A percentile compares a stretch with the other conserved stretches of the same genome.
Evolutionary conservation across 2,888 invertebrate genomes (phyloP).

Genomic region (Ptilodon capucinus): DNA sequence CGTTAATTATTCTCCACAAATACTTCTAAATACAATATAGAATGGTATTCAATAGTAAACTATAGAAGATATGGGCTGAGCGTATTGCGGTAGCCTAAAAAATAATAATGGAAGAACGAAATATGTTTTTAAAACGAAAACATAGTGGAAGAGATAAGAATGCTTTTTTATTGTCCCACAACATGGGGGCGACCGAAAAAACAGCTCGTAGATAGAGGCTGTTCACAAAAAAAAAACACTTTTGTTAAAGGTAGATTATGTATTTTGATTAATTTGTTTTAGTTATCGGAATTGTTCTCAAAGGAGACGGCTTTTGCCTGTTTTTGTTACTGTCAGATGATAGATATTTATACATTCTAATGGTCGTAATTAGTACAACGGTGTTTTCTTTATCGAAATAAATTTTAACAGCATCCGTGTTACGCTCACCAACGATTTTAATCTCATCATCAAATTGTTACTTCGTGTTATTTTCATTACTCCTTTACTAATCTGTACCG

Average conservation of each 20-base stretch:
- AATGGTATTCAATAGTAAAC: slow-evolving; percentile 15
- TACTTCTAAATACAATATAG: not conserved
- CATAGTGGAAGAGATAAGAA: slow-evolving; percentile 66
- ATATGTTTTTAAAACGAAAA: slow-evolving; percentile 67
- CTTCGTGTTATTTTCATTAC: not conserved
- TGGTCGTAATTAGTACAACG: not conserved
- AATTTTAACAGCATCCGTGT: not conserved
- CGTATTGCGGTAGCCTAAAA: slow-evolving; percentile 48
- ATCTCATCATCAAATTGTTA: not conserved
- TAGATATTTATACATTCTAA: not conserved
- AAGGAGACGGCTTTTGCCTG: too few relatives aligned
- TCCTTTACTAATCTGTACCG: not conserved
- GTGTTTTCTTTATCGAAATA: not conserved
- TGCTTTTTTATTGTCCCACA: slow-evolving; percentile 62
- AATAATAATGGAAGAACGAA: slow-evolving; percentile 56
- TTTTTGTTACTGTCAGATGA: too few relatives aligned
- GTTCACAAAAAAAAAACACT: slow-evolving; percentile 28
- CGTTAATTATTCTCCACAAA: too few relatives aligned
- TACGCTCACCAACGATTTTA: not conserved
- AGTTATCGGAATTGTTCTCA: too few relatives aligned
- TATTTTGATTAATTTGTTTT: too few relatives aligned
- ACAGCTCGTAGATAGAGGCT: slow-evolving; percentile 37
- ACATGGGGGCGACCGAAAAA: slow-evolving; percentile 63
- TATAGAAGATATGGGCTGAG: slow-evolving; percentile 45
- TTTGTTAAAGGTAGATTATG: too few relatives aligned